Evolutionary conservation across 1,140 invertebrate genomes (phyloP).

Genomic region (Chironomus tepperi): DNA sequence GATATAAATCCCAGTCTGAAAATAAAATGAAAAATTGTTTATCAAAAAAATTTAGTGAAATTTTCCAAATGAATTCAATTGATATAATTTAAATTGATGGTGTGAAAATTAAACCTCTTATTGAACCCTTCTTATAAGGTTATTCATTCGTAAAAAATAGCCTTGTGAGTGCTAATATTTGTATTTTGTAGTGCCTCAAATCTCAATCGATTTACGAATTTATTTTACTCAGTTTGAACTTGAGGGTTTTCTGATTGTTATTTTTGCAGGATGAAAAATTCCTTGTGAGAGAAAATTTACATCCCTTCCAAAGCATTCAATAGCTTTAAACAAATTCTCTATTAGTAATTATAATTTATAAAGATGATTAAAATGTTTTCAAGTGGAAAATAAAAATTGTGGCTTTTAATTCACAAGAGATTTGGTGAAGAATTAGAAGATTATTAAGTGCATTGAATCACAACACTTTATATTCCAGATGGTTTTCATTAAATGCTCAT

Average conservation of each 20-base stretch:
- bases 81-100: constrained; percentile 17
- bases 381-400: not conserved
- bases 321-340: too few relatives aligned
- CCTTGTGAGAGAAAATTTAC: too few relatives aligned
- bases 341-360: not conserved
- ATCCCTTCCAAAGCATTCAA: too few relatives aligned
- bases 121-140: not conserved
- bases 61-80: not conserved
- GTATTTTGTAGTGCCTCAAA: not conserved
- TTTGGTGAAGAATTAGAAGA: not conserved
- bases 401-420: not conserved
- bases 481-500: not conserved
- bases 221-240: not conserved
- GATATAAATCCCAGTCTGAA: constrained; percentile 73
- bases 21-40: constrained; percentile 31
- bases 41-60: constrained; percentile 16
- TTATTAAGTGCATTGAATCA: too few relatives aligned
- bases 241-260: constrained; percentile 2
- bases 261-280: not conserved
- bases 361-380: constrained; percentile 3
- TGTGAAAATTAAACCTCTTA: constrained; percentile 1
- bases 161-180: constrained; percentile 16
- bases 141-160: constrained; percentile 19
- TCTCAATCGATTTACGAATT: constrained; percentile 9
- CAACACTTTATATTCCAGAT: not conserved